phyloP scores from a whole-genome alignment of 2,888 invertebrate genomes.

The Amiota mariae region DNA sequence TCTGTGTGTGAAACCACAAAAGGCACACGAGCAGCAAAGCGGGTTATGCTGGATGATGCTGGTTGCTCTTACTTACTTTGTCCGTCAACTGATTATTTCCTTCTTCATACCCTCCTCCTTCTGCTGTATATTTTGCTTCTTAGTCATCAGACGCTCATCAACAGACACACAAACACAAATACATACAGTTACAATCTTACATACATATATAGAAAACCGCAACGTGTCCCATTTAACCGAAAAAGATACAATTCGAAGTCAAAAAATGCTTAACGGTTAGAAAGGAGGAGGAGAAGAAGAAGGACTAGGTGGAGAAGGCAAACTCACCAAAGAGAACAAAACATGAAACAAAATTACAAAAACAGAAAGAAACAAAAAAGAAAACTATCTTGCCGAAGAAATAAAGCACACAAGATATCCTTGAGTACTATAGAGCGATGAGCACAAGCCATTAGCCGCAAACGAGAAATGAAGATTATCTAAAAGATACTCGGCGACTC shows the following conservation, averaged over 20 bases:
- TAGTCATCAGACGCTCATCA: constrained; percentile 54
- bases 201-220: constrained; percentile 44
- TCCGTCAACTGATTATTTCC: constrained; percentile 6
- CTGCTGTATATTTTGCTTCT: constrained; percentile 35
- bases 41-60: constrained; percentile 4
- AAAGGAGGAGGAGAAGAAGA: too few relatives aligned
- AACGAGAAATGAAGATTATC: constrained; percentile 66
- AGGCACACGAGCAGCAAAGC: constrained; percentile 17
- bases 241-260: constrained; percentile 23
- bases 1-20: constrained; percentile 42
- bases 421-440: constrained; percentile 18
- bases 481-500: constrained; percentile 53
- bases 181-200: too few relatives aligned
- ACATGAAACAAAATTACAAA: not conserved
- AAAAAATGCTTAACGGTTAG: too few relatives aligned
- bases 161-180: constrained; percentile 56
- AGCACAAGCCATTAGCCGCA: constrained; percentile 62
- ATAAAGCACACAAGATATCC: constrained; percentile 31
- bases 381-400: constrained; percentile 22
- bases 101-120: not conserved
- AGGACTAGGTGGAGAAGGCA: too few relatives aligned
- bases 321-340: too few relatives aligned
- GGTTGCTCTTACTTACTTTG: not conserved
- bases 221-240: constrained; percentile 63
- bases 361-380: not conserved